Evolutionary conservation across 1,140 invertebrate species (phyloP), one percentile per base, ranked within the genome.

Genomic region (Drosophila kanapiae): DNA sequence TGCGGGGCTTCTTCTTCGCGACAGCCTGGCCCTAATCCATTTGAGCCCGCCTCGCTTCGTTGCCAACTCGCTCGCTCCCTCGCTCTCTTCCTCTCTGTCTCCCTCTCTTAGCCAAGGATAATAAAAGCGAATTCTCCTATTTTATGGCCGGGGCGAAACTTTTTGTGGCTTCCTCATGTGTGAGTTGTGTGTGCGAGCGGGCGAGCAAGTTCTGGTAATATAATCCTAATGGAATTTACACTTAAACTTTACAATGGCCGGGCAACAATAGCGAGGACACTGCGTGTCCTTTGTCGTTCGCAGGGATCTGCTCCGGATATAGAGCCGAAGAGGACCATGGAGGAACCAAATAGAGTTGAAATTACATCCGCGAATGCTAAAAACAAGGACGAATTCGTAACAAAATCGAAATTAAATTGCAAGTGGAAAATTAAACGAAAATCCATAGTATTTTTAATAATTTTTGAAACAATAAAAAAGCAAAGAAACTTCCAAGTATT

Each of bases 181-280:
- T 29, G 38, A 27, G 31, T 18, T 48, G 65, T 58, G 57, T 65
- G 70, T 35, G 37, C n/a, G 53, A n/a, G n/a, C n/a, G n/a, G n/a
- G 23, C 48, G 35, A 63, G 51, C 49, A 31, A 33, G 43, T 75
- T 31, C 49, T 53, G 18, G 85, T 88, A 88, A 88, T 85, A 88
- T 88, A 88, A 88, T 88, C 85, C 85, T 88, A 88, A 88, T 88
- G 85, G 85, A 88, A 88, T 88, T 88, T 88, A 85, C 85, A 85
- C 81, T 90, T 63, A 77, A 90, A 88, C 82, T 76, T 82, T 75
- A 82, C 75, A 86, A 81, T 71, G 43, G 47, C 54, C 40, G 59
- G 75, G 48, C 75, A 77, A 75, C 75, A 79, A 82, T 65, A 31
- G 56, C 43, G n/a, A 69, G 62, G 54, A 77, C 59, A 64, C 45